Conservation (phyloP, 2,888 invertebrate species). For the Bimastos eiseni region DNA sequence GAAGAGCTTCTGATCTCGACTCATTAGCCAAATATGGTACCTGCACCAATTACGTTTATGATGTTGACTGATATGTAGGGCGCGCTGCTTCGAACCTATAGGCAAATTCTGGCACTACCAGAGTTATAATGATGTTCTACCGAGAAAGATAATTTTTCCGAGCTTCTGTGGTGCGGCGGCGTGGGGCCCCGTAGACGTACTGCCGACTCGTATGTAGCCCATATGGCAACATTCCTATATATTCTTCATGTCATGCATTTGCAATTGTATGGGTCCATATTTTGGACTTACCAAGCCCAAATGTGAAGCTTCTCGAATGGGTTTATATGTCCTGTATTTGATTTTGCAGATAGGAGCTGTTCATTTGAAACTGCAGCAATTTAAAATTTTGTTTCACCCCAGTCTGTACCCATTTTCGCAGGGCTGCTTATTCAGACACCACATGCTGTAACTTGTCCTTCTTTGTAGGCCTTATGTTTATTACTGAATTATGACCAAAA, state of each 20-base stretch:
- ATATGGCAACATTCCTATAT: too few relatives aligned
- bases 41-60: background rate
- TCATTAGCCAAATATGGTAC: background rate
- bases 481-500: background rate
- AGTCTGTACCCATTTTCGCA: background rate
- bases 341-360: background rate
- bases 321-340: too few relatives aligned
- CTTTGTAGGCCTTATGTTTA: background rate
- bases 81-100: constrained; percentile 6
- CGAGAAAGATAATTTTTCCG: too few relatives aligned
- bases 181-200: too few relatives aligned
- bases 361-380: background rate
- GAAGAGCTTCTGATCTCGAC: background rate
- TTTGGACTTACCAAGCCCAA: too few relatives aligned
- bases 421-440: too few relatives aligned
- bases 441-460: background rate
- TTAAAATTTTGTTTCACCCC: background rate
- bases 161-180: too few relatives aligned
- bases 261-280: too few relatives aligned
- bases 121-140: too few relatives aligned
- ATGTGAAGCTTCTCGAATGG: too few relatives aligned
- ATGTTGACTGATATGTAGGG: background rate
- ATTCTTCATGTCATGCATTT: too few relatives aligned
- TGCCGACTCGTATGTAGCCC: too few relatives aligned
- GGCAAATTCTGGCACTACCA: background rate